Evolutionary conservation across 2,888 invertebrate species (phyloP), one percentile per base, ranked within the genome.

Genomic region (Chrysomela aeneicollis): DNA sequence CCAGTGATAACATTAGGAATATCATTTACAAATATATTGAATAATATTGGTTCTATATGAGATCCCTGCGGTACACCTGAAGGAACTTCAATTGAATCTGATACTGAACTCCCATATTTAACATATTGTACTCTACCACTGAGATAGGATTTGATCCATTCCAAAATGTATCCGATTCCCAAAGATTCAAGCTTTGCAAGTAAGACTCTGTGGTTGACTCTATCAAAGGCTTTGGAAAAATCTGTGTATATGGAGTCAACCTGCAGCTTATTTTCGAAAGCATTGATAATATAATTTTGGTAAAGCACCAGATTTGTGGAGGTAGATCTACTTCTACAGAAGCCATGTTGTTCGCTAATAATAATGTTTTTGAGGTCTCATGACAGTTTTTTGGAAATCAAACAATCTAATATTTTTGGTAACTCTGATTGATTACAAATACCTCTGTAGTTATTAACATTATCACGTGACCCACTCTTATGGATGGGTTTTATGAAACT

Each of bases 221-320:
- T 54, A 47, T 49, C 54, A 47, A 61, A 61, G 30, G 49, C 54
- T 53, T 55, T 61, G 6, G 61, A 53, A 54, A 61, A 61, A 21
- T 55, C 61, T 19, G 37, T 32, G 46, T 52, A 52, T 60, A 52
- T 42, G n/a, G 50, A 35, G 52, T 52, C n/a, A 10, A 37, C 21
- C 30, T 32, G 26, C 17, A 42, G 10, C 0, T 52, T 59, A 60
- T 51, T 60, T 17, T 60, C 60, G 2, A 60, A 37, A 17, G 42
- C 12, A 26, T 51, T 18, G 15, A 51, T 51, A 22, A 51, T 51
- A 19, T 46, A 35, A 21, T 60, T 60, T 53, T 35, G 50, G 17
- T 37, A 60, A 32, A 21, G 15, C 8, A 60, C 17, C n/a, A 54
- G 35, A 32, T 64, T 64, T 30, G 50, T 59, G n/a, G 54, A 47